Percentiles rank a stretch among this genome's conserved stretches.
These are phyloP conservation scores for Alca torda DNA, from an alignment of 2,797 vertebrate genomes.

Conservation along the genomic window DNA sequence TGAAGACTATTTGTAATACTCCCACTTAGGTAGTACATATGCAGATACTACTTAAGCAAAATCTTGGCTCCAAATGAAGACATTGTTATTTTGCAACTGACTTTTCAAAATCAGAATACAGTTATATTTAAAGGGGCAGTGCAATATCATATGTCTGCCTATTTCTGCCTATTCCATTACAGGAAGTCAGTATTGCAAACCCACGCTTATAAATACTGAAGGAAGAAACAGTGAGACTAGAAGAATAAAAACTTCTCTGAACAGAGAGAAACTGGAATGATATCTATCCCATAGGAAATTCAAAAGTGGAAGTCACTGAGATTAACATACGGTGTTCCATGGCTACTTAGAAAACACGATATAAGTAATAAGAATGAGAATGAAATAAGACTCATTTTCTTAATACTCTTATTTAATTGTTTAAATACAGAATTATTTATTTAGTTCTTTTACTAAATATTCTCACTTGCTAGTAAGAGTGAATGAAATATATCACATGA, in stretches of 20 bases:
- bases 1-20: neutral
- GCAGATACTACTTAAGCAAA: neutral
- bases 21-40: neutral
- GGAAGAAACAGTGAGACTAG: neutral
- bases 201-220: rapidly evolving
- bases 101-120: neutral
- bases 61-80: neutral
- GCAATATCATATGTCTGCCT: neutral
- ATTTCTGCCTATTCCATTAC: neutral
- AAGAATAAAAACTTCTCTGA: neutral
- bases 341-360: neutral
- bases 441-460: neutral
- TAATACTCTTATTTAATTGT: neutral
- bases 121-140: neutral
- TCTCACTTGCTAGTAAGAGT: neutral
- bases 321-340: neutral
- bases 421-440: neutral
- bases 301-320: neutral
- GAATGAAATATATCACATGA: neutral
- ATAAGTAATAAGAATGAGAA: neutral
- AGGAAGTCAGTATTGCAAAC: neutral
- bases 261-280: neutral
- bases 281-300: neutral
- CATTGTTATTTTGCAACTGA: neutral
- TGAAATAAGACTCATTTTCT: neutral